phyloP scores from a whole-genome alignment of 2,797 vertebrate species.

The Onychomys arenicola region DNA sequence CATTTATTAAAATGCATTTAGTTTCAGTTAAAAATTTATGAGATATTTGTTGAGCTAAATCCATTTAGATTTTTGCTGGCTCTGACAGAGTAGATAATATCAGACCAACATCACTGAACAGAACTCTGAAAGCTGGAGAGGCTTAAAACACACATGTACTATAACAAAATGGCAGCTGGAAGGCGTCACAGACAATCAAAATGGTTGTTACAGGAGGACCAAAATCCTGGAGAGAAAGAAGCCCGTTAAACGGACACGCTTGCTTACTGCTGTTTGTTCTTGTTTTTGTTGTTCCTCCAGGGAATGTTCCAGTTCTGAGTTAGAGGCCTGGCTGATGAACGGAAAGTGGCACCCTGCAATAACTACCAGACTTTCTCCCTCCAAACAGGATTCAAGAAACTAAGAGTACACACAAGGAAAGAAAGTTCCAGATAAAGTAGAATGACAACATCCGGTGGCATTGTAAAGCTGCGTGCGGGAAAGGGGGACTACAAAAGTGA shows the following conservation, averaged over 20 bases:
- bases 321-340: neutral
- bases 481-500: neutral
- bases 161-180: neutral
- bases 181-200: neutral
- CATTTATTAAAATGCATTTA: constrained; percentile 10
- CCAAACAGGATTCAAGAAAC: neutral
- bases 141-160: neutral
- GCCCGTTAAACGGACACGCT: neutral
- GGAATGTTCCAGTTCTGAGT: neutral
- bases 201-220: neutral
- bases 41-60: constrained; percentile 31
- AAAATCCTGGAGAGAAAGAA: neutral
- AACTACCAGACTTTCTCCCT: neutral
- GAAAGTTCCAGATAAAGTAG: neutral
- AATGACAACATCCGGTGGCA: neutral
- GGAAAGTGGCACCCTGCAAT: neutral
- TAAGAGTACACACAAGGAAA: neutral
- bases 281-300: neutral
- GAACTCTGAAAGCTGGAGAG: neutral
- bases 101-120: neutral
- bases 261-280: neutral
- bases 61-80: constrained; percentile 21
- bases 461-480: neutral
- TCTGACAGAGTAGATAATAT: neutral
- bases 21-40: constrained; percentile 9